Evolutionary conservation across 2,888 invertebrate genomes (phyloP).

Genomic region (Yponomeuta cagnagella): DNA sequence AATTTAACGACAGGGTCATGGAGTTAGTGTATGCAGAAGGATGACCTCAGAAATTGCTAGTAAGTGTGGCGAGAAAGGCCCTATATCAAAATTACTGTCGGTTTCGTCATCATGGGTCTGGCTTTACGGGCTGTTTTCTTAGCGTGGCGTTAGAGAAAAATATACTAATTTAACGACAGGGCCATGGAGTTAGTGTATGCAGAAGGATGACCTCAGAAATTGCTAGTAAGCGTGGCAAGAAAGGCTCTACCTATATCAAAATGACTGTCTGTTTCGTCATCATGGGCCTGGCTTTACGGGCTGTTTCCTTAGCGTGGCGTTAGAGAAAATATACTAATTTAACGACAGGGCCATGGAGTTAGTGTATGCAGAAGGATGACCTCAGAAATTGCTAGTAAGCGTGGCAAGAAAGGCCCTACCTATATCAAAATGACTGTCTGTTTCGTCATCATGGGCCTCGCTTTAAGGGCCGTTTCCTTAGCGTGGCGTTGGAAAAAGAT

Average conservation of each 20-base stretch:
- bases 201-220: background rate
- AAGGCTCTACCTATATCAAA: no score
- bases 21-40: background rate
- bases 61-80: no score
- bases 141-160: background rate
- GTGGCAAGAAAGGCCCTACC: no score
- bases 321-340: background rate
- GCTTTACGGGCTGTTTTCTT: background rate
- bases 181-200: background rate
- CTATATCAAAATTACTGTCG: no score
- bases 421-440: no score
- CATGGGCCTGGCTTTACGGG: background rate
- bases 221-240: no score
- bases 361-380: background rate
- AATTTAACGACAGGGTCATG: background rate
- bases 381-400: no score
- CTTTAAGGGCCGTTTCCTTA: background rate
- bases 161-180: background rate
- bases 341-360: background rate
- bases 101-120: background rate
- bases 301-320: background rate
- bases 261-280: background rate
- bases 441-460: background rate
- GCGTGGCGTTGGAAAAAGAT: background rate
- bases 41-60: background rate